Evolutionary conservation across 2,113 vertebrate genomes (phyloP).

Genomic region (Caranx ignobilis): DNA sequence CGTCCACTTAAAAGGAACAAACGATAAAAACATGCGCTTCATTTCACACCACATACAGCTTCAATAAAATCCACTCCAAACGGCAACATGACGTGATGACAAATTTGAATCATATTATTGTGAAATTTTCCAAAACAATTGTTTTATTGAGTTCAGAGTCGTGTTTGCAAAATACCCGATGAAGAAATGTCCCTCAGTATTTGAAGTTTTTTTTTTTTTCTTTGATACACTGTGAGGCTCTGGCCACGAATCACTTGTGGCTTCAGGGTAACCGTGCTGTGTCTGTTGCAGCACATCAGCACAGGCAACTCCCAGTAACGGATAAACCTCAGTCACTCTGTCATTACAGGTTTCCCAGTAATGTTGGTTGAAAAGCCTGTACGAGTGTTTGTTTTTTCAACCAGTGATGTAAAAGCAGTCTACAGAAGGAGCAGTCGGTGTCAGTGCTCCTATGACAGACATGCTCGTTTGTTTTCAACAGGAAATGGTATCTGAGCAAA

Average conservation of each 20-base stretch:
- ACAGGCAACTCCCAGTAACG: conserved; percentile 52
- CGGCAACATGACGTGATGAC: conserved; percentile 7
- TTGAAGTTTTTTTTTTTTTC: neutral
- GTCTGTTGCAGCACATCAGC: conserved; percentile 68
- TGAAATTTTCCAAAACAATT: neutral
- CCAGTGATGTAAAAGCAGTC: conserved; percentile 6
- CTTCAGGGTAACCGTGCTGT: conserved; percentile 64
- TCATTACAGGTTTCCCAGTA: conserved; percentile 42
- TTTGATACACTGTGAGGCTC: conserved; percentile 66
- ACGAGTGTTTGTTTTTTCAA: conserved; percentile 23
- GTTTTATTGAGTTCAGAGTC: conserved; percentile 4
- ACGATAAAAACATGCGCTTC: conserved; percentile 38
- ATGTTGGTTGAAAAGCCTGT: neutral
- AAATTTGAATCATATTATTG: neutral
- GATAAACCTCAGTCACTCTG: conserved; percentile 44
- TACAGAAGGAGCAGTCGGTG: conserved; percentile 30
- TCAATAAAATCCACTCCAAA: neutral
- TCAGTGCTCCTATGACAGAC: conserved; percentile 31
- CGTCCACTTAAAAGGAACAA: conserved; percentile 30
- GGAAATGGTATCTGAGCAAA: neutral
- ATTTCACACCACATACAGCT: conserved; percentile 34
- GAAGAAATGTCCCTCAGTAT: conserved; percentile 9
- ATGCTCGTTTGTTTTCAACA: conserved; percentile 40
- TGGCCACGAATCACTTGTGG: conserved; percentile 71
- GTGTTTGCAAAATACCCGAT: conserved; percentile 5